phyloP scores from a whole-genome alignment of 2,888 invertebrate species.

The Lasioglossum lativentre region DNA sequence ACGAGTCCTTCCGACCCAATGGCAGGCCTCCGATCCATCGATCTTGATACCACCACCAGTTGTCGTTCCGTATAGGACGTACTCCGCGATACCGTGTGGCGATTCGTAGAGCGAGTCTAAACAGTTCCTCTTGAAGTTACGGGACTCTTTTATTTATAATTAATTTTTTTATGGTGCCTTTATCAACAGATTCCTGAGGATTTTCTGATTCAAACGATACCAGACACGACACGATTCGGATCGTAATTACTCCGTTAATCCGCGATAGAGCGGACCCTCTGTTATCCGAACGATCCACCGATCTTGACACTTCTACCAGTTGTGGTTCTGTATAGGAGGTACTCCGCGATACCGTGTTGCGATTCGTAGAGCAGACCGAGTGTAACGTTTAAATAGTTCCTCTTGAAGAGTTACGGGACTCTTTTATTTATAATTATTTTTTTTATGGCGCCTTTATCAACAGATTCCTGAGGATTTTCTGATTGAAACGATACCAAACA shows the following conservation, averaged over 20 bases:
- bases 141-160: neutral
- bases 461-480: neutral
- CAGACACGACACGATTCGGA: neutral
- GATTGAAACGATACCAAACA: neutral
- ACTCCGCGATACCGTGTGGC: neutral
- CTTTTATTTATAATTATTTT: neutral
- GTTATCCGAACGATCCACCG: too few relatives aligned
- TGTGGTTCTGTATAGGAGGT: too few relatives aligned
- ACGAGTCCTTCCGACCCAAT: constrained; percentile 10
- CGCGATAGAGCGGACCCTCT: too few relatives aligned
- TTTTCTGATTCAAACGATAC: neutral
- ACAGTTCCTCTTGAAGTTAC: neutral
- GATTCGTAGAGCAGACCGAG: neutral
- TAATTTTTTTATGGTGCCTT: neutral
- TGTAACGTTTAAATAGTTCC: neutral
- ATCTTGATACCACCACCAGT: neutral
- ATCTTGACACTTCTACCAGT: too few relatives aligned
- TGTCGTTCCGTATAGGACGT: neutral
- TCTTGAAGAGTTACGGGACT: neutral
- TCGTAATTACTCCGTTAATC: neutral
- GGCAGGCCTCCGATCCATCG: neutral
- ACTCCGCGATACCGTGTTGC: too few relatives aligned
- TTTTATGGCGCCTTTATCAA: neutral
- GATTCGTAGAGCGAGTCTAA: neutral
- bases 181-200: neutral